A percentile compares a stretch with the other conserved stretches of the same genome.
These are phyloP conservation scores for Drosophila setosimentum DNA, from an alignment of 2,888 invertebrate genomes.

Conservation along the genomic window DNA sequence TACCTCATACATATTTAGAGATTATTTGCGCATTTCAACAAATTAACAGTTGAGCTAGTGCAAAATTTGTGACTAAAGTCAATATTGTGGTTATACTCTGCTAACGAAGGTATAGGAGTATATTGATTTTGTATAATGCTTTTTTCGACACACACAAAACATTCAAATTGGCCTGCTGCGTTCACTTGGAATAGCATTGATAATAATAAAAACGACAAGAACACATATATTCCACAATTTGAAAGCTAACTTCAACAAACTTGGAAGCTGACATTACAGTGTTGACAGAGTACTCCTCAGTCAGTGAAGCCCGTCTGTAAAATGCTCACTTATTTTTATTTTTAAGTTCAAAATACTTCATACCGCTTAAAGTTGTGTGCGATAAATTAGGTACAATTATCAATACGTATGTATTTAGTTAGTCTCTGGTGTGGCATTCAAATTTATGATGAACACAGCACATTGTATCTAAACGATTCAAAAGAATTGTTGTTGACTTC, in stretches of 20 bases:
- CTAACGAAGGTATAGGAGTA: not conserved
- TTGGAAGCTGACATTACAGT: not conserved
- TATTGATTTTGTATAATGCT: no score
- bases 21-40: conserved; percentile 1
- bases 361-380: conserved; percentile 4
- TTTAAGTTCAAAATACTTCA: conserved; percentile 15
- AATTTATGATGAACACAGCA: conserved; percentile 3
- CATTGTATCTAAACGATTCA: conserved; percentile 7
- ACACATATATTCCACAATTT: not conserved
- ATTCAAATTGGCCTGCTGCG: not conserved
- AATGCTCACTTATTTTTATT: not conserved
- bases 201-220: not conserved
- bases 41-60: not conserved
- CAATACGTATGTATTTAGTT: conserved; percentile 1
- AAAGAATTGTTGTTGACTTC: not conserved
- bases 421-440: conserved; percentile 12
- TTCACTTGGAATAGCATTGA: not conserved
- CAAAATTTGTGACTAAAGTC: not conserved
- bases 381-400: conserved; percentile 16
- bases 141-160: no score
- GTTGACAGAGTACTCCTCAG: not conserved
- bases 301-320: not conserved
- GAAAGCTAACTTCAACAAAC: not conserved
- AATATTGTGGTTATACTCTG: not conserved
- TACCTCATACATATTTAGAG: not conserved